Evolutionary conservation across 2,888 invertebrate species (phyloP).

Genomic region (Galerucella nymphaeae): DNA sequence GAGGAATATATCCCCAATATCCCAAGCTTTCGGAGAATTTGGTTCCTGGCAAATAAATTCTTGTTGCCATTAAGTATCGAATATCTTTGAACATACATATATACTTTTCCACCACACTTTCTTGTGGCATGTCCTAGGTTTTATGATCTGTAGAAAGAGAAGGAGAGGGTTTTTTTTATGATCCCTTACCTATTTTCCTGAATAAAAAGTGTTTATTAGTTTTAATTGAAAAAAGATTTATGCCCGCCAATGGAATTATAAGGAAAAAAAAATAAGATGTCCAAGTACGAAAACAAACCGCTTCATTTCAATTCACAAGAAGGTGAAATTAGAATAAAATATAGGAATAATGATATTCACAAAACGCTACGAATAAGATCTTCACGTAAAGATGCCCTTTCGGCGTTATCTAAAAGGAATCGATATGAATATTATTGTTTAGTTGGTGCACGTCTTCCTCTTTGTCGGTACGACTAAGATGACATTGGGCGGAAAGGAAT

Average conservation of each 20-base stretch:
- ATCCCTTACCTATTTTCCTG: too few relatives aligned
- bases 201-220: too few relatives aligned
- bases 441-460: conserved; percentile 38
- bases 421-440: conserved; percentile 41
- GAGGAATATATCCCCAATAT: too few relatives aligned
- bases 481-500: conserved; percentile 31
- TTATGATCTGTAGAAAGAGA: too few relatives aligned
- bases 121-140: too few relatives aligned
- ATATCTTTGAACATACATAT: too few relatives aligned
- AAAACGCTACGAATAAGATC: conserved; percentile 23
- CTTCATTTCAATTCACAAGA: conserved; percentile 22
- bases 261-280: conserved; percentile 16
- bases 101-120: too few relatives aligned
- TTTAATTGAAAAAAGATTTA: neutral
- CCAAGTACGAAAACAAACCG: conserved; percentile 14
- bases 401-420: conserved; percentile 42
- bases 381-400: conserved; percentile 33
- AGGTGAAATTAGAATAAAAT: conserved; percentile 30
- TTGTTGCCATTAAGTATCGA: too few relatives aligned
- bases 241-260: conserved; percentile 1
- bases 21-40: too few relatives aligned
- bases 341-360: conserved; percentile 28
- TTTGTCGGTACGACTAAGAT: conserved; percentile 36
- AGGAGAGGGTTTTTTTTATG: too few relatives aligned
- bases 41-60: too few relatives aligned